Evolutionary conservation across 1,140 invertebrate species (phyloP).

Genomic region (Thaumatotibia leucotreta): DNA sequence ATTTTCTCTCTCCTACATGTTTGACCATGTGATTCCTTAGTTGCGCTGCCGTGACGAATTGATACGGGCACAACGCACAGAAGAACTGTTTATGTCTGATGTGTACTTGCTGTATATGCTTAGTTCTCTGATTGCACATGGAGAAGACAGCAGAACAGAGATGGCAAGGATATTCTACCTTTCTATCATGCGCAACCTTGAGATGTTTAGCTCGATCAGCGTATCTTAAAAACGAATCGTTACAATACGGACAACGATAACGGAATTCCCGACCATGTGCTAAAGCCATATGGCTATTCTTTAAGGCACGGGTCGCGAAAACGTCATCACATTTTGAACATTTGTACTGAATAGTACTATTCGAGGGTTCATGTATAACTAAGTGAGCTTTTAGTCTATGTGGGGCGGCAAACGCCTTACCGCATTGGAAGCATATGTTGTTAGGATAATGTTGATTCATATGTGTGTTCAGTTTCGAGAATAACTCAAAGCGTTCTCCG

Average conservation of each 20-base stretch:
- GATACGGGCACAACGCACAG: conserved; percentile 63
- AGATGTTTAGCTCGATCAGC: conserved; percentile 69
- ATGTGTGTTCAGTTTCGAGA: conserved; percentile 59
- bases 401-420: conserved; percentile 52
- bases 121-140: conserved; percentile 57
- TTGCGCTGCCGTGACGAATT: conserved; percentile 52
- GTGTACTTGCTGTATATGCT: conserved; percentile 64
- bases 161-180: conserved; percentile 60
- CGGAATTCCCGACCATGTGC: conserved; percentile 40
- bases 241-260: conserved; percentile 70
- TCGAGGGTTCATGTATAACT: conserved; percentile 43
- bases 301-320: conserved; percentile 41
- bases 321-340: conserved; percentile 57
- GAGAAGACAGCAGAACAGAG: conserved; percentile 58
- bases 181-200: conserved; percentile 52
- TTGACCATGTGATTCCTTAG: conserved; percentile 59
- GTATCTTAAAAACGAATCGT: conserved; percentile 72
- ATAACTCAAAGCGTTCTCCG: conserved; percentile 46
- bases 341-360: conserved; percentile 31
- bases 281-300: conserved; percentile 43
- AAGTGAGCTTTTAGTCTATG: conserved; percentile 53
- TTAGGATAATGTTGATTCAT: conserved; percentile 66
- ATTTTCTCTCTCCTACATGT: conserved; percentile 51
- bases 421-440: conserved; percentile 63
- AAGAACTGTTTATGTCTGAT: conserved; percentile 56